Percentiles rank a stretch among this genome's conserved stretches.
These are phyloP conservation scores for Gambelia wislizenii DNA, from an alignment of 2,797 vertebrate species.

Conservation along the genomic window DNA sequence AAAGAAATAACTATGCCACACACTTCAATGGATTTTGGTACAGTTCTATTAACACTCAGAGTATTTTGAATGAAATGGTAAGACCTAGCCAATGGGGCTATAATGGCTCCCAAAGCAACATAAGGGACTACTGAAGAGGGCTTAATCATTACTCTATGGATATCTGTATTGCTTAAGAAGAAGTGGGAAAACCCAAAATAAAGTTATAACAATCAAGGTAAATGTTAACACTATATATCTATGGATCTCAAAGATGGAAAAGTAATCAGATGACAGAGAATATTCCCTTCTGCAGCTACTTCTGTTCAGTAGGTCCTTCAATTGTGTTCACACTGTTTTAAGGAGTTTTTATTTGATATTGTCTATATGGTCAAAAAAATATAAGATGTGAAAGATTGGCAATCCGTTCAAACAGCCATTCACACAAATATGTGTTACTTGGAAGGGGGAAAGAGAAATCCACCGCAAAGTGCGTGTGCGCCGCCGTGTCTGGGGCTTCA, in stretches of 20 bases:
- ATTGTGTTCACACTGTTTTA: background rate
- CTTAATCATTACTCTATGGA: slow-evolving; percentile 10
- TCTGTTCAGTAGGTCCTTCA: background rate
- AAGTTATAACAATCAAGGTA: slow-evolving; percentile 10
- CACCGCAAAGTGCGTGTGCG: too few relatives aligned
- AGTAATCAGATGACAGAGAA: background rate
- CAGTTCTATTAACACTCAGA: slow-evolving; percentile 23
- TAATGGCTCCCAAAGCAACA: slow-evolving; percentile 12
- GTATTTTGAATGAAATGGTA: slow-evolving; percentile 9
- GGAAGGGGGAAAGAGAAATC: too few relatives aligned
- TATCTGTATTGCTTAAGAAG: background rate
- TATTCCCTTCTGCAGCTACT: background rate
- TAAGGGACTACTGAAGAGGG: slow-evolving; percentile 21
- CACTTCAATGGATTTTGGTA: slow-evolving; percentile 25
- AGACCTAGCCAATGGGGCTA: slow-evolving; percentile 9
- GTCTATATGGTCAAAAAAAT: too few relatives aligned
- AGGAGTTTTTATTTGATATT: background rate
- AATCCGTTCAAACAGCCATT: too few relatives aligned
- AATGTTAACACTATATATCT: background rate
- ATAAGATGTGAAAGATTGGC: too few relatives aligned
- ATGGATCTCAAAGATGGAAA: background rate
- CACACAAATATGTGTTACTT: too few relatives aligned
- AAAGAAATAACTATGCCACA: slow-evolving; percentile 23
- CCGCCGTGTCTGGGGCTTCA: too few relatives aligned
- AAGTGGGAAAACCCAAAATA: slow-evolving; percentile 6